These are phyloP conservation scores for Prionace glauca DNA, from an alignment of 2,797 vertebrate genomes.

Conservation along the genomic window DNA sequence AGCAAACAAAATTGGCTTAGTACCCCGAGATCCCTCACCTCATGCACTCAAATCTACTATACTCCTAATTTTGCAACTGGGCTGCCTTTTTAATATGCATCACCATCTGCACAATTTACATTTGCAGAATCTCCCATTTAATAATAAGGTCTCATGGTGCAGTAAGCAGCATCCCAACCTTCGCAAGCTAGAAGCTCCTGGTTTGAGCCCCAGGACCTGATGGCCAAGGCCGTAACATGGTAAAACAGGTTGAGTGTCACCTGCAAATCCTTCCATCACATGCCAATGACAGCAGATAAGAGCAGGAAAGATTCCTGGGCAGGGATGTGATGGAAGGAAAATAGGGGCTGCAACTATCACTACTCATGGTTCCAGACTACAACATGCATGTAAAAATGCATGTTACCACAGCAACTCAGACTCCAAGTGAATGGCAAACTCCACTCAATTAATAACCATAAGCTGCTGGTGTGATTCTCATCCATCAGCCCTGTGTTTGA, in stretches of 20 bases:
- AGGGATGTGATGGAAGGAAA: too few species aligned
- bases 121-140: not conserved
- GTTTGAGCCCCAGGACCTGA: too few species aligned
- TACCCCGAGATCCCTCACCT: not conserved
- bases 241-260: too few species aligned
- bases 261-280: too few species aligned
- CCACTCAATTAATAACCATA: not conserved
- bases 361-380: not conserved
- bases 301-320: too few species aligned
- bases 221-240: too few species aligned
- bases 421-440: not conserved
- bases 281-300: too few species aligned
- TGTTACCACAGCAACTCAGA: not conserved
- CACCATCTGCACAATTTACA: not conserved
- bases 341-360: not conserved
- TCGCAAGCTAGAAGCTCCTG: too few species aligned
- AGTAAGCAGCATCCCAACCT: too few species aligned
- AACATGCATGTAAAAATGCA: not conserved
- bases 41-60: not conserved
- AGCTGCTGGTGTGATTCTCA: not conserved
- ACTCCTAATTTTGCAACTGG: not conserved
- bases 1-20: not conserved
- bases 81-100: not conserved
- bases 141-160: too few species aligned
- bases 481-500: too few species aligned